Conservation (phyloP, 1,140 invertebrate species). For the Heliothis virescens region DNA sequence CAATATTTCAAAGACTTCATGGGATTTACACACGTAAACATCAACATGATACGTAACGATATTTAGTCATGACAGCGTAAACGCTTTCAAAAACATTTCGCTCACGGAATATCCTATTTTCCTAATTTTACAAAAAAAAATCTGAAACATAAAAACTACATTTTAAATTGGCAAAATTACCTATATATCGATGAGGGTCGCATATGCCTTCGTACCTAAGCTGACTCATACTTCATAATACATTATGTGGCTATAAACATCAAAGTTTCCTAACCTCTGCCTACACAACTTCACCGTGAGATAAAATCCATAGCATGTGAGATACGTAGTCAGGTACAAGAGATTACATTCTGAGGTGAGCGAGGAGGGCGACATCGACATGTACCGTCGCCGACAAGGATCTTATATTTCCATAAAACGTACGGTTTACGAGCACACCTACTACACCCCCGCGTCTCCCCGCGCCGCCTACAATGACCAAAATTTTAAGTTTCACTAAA, state of each 20-base stretch:
- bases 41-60: constrained; percentile 17
- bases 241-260: constrained; percentile 29
- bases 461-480: constrained; percentile 51
- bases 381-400: constrained; percentile 62
- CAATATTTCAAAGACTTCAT: constrained; percentile 47
- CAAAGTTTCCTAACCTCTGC: constrained; percentile 19
- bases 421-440: constrained; percentile 70
- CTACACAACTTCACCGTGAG: constrained; percentile 4
- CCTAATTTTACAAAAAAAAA: background rate
- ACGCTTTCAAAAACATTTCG: background rate
- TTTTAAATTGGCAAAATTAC: background rate
- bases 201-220: background rate
- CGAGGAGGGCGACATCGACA: constrained; percentile 50
- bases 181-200: too few relatives aligned
- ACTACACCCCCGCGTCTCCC: constrained; percentile 56
- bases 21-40: constrained; percentile 45
- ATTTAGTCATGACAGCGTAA: constrained; percentile 27
- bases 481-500: constrained; percentile 53
- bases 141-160: background rate
- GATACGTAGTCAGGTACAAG: constrained; percentile 51
- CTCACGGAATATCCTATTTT: background rate
- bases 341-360: constrained; percentile 62
- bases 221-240: constrained; percentile 23
- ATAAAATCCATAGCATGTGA: constrained; percentile 46
- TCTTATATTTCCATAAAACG: constrained; percentile 75